These are phyloP conservation scores for Nematolebias whitei DNA, from an alignment of 2,113 vertebrate genomes.

Conservation along the genomic window DNA sequence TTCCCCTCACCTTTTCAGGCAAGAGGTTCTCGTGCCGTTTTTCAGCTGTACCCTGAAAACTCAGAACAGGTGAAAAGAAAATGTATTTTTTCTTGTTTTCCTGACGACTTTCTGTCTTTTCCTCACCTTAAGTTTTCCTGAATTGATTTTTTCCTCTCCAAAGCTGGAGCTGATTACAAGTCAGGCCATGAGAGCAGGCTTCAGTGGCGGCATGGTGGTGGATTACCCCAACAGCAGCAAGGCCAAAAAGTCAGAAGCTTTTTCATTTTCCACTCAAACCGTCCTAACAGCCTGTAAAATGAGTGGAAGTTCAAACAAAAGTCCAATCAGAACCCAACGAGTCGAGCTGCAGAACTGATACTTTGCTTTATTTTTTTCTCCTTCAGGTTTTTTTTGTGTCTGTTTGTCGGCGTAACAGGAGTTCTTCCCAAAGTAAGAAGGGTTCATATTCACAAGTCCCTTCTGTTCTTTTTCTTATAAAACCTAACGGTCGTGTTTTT, in stretches of 20 bases:
- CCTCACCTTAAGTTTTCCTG: background rate
- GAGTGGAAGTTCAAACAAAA: too few species aligned
- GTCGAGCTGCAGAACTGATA: background rate
- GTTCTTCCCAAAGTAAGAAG: constrained; percentile 87
- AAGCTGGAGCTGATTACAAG: constrained; percentile 93
- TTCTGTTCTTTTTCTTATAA: background rate
- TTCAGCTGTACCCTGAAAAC: constrained; percentile 96
- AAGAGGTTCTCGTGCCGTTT: constrained; percentile 88
- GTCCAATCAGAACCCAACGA: too few species aligned
- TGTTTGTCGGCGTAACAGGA: constrained; percentile 88
- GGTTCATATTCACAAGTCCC: background rate
- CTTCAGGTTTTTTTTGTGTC: constrained; percentile 93
- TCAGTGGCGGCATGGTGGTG: constrained; percentile 95
- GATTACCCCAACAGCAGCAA: constrained; percentile 97
- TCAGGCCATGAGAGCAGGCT: constrained; percentile 94
- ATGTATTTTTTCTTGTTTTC: background rate
- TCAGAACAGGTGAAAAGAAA: constrained; percentile 86
- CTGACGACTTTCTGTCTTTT: background rate
- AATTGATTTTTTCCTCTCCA: constrained; percentile 13
- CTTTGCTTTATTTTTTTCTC: too few species aligned
- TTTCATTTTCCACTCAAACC: too few species aligned
- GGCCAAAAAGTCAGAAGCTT: constrained; percentile 91
- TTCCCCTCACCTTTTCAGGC: constrained; percentile 73
- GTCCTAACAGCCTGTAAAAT: too few species aligned
- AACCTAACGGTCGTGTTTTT: background rate